These are phyloP conservation scores for Agonopterix alstromeriana DNA, from an alignment of 2,888 invertebrate genomes.

Conservation along the genomic window DNA sequence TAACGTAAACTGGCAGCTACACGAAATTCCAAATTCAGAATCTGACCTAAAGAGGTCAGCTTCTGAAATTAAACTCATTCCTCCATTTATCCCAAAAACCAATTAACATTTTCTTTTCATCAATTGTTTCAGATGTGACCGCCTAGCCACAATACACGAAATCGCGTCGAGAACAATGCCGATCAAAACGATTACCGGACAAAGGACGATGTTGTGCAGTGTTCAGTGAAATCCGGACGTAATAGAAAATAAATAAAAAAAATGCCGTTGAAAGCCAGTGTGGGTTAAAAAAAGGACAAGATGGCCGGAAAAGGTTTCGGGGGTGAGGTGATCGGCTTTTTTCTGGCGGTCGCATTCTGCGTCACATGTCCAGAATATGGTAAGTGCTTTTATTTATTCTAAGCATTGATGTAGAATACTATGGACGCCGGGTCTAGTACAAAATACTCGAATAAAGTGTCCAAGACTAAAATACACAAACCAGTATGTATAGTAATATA, in stretches of 20 bases:
- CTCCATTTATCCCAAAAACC: not conserved
- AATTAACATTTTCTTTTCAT: not conserved
- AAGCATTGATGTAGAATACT: too few species aligned
- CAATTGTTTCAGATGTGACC: slow-evolving; percentile 50
- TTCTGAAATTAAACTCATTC: too few species aligned
- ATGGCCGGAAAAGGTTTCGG: slow-evolving; percentile 65
- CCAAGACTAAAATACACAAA: too few species aligned
- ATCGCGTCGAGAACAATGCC: slow-evolving; percentile 35
- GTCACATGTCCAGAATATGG: slow-evolving; percentile 69
- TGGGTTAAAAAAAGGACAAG: slow-evolving; percentile 62
- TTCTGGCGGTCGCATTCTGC: slow-evolving; percentile 65
- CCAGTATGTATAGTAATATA: too few species aligned
- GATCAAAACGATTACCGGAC: slow-evolving; percentile 30
- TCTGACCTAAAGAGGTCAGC: too few species aligned
- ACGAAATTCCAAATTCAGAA: too few species aligned
- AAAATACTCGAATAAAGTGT: too few species aligned
- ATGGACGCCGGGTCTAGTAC: too few species aligned
- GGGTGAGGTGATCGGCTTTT: slow-evolving; percentile 63
- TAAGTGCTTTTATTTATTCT: slow-evolving; percentile 32
- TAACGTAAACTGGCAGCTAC: too few species aligned
- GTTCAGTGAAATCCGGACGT: slow-evolving; percentile 45
- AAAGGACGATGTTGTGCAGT: slow-evolving; percentile 44
- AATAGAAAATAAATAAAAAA: slow-evolving; percentile 52
- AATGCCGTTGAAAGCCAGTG: slow-evolving; percentile 65
- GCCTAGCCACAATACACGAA: slow-evolving; percentile 19